A percentile compares a stretch with the other conserved stretches of the same genome.
phyloP scores from a whole-genome alignment of 1,140 invertebrate genomes.

The Drosophila ficusphila region DNA sequence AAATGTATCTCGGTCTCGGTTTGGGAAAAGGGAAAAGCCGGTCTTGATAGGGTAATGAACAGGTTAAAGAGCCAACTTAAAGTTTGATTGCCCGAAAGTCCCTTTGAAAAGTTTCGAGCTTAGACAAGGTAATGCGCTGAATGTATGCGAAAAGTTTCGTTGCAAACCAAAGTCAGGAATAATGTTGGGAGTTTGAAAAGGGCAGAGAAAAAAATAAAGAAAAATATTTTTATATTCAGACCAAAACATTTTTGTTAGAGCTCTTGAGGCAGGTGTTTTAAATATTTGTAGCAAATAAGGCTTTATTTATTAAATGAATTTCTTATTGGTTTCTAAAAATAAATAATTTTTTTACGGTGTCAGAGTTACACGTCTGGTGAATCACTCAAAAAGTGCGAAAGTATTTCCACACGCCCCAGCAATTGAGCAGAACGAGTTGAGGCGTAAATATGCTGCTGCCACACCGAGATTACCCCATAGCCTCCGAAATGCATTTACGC shows the following conservation, averaged over 20 bases:
- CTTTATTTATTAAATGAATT: too few species aligned
- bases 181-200: background rate
- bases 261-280: too few species aligned
- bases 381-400: constrained; percentile 21
- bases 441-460: constrained; percentile 70
- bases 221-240: background rate
- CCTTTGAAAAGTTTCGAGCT: constrained; percentile 12
- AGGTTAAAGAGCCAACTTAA: constrained; percentile 8
- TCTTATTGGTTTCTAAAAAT: too few species aligned
- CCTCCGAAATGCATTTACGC: constrained; percentile 79
- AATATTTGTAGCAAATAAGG: too few species aligned
- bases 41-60: constrained; percentile 6
- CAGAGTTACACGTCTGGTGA: background rate
- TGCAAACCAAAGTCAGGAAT: constrained; percentile 14
- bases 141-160: constrained; percentile 9
- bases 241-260: background rate
- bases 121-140: background rate
- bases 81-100: constrained; percentile 9
- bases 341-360: constrained; percentile 3
- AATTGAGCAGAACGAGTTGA: constrained; percentile 48
- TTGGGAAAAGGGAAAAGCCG: background rate
- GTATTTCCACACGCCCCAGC: constrained; percentile 63
- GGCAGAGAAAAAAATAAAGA: background rate
- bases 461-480: constrained; percentile 74
- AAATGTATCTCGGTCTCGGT: constrained; percentile 41